Conservation (phyloP, 2,113 vertebrate genomes). For the Pitta sordida region DNA sequence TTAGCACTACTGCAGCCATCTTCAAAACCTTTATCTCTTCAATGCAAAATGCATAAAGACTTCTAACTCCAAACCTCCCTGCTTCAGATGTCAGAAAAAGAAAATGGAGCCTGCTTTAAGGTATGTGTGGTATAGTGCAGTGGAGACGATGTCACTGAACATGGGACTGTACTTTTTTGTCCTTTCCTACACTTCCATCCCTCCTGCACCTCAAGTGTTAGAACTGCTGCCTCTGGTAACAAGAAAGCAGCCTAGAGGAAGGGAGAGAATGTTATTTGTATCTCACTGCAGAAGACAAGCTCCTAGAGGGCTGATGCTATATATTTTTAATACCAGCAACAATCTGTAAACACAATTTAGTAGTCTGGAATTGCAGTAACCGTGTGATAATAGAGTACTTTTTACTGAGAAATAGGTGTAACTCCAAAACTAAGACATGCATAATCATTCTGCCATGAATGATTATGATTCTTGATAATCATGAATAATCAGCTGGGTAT, state of each 20-base stretch:
- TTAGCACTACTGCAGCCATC: not conserved
- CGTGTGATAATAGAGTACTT: not conserved
- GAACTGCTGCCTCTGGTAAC: not conserved
- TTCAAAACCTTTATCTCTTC: not conserved
- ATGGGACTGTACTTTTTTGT: rapidly evolving
- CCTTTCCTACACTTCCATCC: not conserved
- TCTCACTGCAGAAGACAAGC: not conserved
- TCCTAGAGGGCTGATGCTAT: not conserved
- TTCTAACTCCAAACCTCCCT: not conserved
- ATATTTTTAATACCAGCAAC: not conserved
- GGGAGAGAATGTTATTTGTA: not conserved
- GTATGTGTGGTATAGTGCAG: not conserved
- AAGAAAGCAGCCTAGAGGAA: not conserved
- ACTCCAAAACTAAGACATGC: not conserved
- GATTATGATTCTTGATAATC: too few relatives aligned
- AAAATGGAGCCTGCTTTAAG: not conserved
- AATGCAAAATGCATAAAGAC: not conserved
- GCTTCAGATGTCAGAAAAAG: not conserved
- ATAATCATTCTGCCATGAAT: not conserved
- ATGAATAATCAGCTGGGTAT: too few relatives aligned
- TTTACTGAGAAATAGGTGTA: not conserved
- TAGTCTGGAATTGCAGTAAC: not conserved
- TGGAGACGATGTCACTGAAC: not conserved
- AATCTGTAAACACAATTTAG: not conserved
- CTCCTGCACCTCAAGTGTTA: not conserved